phyloP scores from a whole-genome alignment of 2,888 invertebrate genomes.

The Campoplex nolae region DNA sequence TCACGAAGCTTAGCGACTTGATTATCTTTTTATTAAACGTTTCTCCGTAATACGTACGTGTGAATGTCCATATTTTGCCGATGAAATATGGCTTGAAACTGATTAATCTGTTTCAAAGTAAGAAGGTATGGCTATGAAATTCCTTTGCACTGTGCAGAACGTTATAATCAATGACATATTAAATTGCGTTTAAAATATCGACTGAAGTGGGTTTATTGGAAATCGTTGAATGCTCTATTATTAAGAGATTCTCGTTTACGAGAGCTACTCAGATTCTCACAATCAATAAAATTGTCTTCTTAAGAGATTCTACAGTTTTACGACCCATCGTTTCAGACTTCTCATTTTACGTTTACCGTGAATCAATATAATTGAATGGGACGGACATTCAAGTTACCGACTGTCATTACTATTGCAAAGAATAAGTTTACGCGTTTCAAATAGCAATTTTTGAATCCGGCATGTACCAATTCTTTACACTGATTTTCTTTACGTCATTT shows the following conservation, averaged over 20 bases:
- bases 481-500: too few relatives aligned
- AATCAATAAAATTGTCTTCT: background rate
- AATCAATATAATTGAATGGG: conserved; percentile 1
- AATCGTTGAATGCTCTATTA: background rate
- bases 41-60: background rate
- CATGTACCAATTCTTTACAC: background rate
- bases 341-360: background rate
- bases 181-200: background rate
- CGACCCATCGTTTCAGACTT: background rate
- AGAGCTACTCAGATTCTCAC: background rate
- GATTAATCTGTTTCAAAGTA: background rate
- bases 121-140: background rate
- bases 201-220: background rate
- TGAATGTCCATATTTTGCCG: background rate
- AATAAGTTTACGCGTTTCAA: background rate
- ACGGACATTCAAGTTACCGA: background rate
- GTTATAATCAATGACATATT: background rate
- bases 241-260: conserved; percentile 5
- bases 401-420: background rate
- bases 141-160: background rate
- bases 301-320: background rate
- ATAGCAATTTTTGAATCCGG: background rate
- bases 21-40: background rate
- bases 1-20: background rate
- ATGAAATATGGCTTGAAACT: background rate